These are phyloP conservation scores for Apeira syringaria DNA, from an alignment of 2,888 invertebrate species.

Conservation along the genomic window DNA sequence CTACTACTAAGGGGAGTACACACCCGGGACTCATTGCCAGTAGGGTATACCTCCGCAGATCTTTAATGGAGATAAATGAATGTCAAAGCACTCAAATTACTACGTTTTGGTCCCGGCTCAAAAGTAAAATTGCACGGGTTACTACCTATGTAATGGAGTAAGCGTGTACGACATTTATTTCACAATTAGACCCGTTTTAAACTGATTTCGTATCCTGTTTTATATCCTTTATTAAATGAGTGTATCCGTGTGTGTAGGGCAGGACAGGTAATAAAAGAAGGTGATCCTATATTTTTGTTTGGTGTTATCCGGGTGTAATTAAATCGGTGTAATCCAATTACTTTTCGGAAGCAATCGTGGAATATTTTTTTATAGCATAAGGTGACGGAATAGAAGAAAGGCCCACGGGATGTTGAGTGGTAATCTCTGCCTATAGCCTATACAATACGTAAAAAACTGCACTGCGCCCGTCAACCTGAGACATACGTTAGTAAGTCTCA, in stretches of 20 bases:
- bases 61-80: slow-evolving; percentile 80
- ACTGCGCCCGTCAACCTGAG: too few species aligned
- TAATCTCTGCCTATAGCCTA: too few species aligned
- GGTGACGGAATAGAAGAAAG: too few species aligned
- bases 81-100: slow-evolving; percentile 75
- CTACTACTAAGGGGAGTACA: slow-evolving; percentile 39
- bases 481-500: too few species aligned
- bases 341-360: not conserved
- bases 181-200: slow-evolving; percentile 65
- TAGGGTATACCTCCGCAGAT: slow-evolving; percentile 52
- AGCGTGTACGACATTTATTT: slow-evolving; percentile 75
- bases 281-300: slow-evolving; percentile 24
- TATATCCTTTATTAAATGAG: slow-evolving; percentile 38
- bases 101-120: slow-evolving; percentile 41
- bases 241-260: slow-evolving; percentile 20
- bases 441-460: too few species aligned
- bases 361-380: too few species aligned
- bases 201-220: slow-evolving; percentile 38
- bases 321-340: slow-evolving; percentile 14
- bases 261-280: slow-evolving; percentile 14
- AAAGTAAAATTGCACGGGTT: slow-evolving; percentile 69
- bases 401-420: too few species aligned
- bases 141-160: slow-evolving; percentile 70
- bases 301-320: slow-evolving; percentile 17
- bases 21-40: slow-evolving; percentile 57